Evolutionary conservation across 2,113 vertebrate species (phyloP).

Genomic region (Orthochromis malagaraziensis): DNA sequence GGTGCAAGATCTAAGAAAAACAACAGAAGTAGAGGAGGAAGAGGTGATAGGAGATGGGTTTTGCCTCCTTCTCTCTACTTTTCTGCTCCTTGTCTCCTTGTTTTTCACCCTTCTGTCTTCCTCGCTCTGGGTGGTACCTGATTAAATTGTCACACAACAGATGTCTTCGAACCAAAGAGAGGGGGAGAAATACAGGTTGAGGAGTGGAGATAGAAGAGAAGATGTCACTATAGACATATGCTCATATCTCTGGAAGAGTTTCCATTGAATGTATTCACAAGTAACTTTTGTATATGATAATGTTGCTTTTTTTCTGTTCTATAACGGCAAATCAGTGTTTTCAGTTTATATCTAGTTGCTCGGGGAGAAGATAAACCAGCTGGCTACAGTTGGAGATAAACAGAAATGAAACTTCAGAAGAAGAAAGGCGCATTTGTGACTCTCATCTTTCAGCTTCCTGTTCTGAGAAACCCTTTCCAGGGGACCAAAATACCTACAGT

Average conservation of each 20-base stretch:
- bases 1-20: not conserved
- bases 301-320: not conserved
- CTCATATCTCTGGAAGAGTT: not conserved
- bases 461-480: not conserved
- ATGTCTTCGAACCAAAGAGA: conserved; percentile 1
- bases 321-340: not conserved
- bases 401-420: not conserved
- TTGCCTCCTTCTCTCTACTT: not conserved
- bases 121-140: conserved; percentile 17
- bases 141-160: conserved; percentile 48
- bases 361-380: not conserved
- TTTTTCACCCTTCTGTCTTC: not conserved
- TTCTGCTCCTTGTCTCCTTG: not conserved
- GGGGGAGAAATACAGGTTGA: not conserved
- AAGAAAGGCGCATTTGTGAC: not conserved
- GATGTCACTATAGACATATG: not conserved
- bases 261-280: not conserved
- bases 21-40: not conserved
- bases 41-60: not conserved
- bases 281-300: not conserved
- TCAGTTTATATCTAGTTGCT: not conserved
- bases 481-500: conserved; percentile 21
- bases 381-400: not conserved
- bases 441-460: not conserved
- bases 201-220: not conserved